A percentile compares a stretch with the other conserved stretches of the same genome.
phyloP scores from a whole-genome alignment of 2,113 vertebrate species.

The Podarcis muralis region DNA sequence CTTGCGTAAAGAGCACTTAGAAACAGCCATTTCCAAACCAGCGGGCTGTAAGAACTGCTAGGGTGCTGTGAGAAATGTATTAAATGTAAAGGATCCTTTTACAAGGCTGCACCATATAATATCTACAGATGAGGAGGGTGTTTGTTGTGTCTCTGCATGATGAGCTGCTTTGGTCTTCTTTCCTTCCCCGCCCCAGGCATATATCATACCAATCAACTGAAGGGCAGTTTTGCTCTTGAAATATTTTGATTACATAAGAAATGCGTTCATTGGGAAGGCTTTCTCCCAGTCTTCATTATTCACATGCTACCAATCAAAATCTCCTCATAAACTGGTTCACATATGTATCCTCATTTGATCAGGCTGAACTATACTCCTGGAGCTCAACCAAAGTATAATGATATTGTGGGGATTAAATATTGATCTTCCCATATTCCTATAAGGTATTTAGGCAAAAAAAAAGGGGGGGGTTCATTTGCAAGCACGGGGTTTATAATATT shows the following conservation, averaged over 20 bases:
- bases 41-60: background rate
- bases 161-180: background rate
- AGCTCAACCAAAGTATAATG: conserved; percentile 25
- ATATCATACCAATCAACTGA: background rate
- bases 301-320: conserved; percentile 19
- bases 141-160: background rate
- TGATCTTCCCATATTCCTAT: conserved; percentile 64
- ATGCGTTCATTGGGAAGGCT: background rate
- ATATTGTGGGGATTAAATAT: conserved; percentile 66
- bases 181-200: background rate
- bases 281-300: conserved; percentile 29
- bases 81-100: background rate
- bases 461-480: conserved; percentile 35
- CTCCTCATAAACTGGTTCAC: background rate
- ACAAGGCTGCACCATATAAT: background rate
- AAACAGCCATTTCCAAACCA: conserved; percentile 4
- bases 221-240: background rate
- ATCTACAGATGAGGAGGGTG: background rate
- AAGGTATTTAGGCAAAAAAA: conserved; percentile 47
- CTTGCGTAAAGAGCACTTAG: background rate
- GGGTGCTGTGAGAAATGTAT: background rate
- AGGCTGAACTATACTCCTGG: conserved; percentile 41
- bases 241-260: background rate
- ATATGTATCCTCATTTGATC: conserved; percentile 17
- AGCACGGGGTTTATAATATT: conserved; percentile 22